phyloP scores from a whole-genome alignment of 2,797 vertebrate genomes.

The Vespertilio murinus region DNA sequence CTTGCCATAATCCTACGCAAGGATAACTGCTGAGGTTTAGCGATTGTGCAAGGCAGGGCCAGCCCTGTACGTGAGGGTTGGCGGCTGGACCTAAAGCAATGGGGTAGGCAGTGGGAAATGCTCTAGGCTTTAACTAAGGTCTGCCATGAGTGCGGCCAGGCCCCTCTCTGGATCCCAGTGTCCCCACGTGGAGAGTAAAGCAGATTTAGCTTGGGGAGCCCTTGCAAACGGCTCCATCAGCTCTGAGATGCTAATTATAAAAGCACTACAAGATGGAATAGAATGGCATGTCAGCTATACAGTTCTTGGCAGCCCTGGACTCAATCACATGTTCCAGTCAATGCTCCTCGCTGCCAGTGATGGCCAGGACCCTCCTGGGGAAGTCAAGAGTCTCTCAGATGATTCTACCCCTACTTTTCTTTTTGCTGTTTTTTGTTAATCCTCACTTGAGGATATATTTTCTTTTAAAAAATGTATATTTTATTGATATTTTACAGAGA shows the following conservation, averaged over 20 bases:
- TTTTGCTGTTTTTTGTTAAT: neutral
- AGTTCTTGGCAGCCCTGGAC: slow-evolving; percentile 2
- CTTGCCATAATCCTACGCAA: neutral
- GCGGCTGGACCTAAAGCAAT: neutral
- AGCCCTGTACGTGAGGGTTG: neutral
- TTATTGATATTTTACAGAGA: too few species aligned
- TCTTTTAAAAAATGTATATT: too few species aligned
- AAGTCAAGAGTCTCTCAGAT: slow-evolving; percentile 34
- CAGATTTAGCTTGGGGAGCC: neutral
- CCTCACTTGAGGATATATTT: neutral
- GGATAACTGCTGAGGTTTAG: neutral
- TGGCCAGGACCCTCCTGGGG: neutral
- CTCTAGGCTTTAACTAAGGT: slow-evolving; percentile 6
- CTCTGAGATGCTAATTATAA: slow-evolving; percentile 48
- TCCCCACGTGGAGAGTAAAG: neutral
- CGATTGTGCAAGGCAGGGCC: neutral
- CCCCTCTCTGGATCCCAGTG: neutral
- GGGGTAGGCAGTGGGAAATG: neutral
- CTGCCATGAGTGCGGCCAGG: neutral
- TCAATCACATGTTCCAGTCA: slow-evolving; percentile 7
- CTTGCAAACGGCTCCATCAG: neutral
- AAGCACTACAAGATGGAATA: slow-evolving; percentile 12
- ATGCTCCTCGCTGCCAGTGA: slow-evolving; percentile 34
- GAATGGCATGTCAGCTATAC: neutral
- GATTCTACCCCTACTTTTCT: neutral